Evolutionary conservation across 2,113 vertebrate species (phyloP), one percentile per base, ranked within the genome.

Genomic region (Acinonyx jubatus): DNA sequence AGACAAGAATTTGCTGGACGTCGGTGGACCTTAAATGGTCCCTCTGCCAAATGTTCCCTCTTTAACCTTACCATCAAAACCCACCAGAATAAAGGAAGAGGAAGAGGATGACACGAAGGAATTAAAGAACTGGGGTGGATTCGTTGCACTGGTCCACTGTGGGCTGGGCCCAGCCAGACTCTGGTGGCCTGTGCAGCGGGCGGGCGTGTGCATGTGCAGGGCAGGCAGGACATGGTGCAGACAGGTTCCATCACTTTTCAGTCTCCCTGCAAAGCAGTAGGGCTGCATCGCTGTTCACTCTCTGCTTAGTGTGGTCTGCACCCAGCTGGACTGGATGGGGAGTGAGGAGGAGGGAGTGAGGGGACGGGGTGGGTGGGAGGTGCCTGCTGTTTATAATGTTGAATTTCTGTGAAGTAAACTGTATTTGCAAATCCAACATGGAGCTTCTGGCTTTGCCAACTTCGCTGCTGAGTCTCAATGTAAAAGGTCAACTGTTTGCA

Each of bases 91-190:
- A 99, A 99, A 99, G 98, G 99, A 99, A 94, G 99, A 99, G 91
- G 99, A 99, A 48, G 99, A 99, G 16, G 99, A 99, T 1, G 99
- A 99, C 89, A 99, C 99, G 99, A 99, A 99, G 98, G 99, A 99
- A 96, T 98, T 99, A 98, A 99, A 99, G 98, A 99, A 98, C 97
- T 99, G 99, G 99, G 99, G 99, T 63, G 99, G 99, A 98, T 98
- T 98, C 84, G 99, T 99, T 98, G 99, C 99, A 99, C 98, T 31
- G 55, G 96, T 94, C 86, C 97, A 95, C 97, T 79, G 69, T 69
- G 29, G 76, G 65, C 97, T 98, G 97, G 92, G 97, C 96, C 98
- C 98, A 98, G 98, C 98, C 96, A 98, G 99, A 99, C 99, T 99
- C 96, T 99, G 98, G 96, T 98, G 97, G 97, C 98, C 98, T 99